phyloP scores from a whole-genome alignment of 2,797 vertebrate species.

The Iguana delicatissima region DNA sequence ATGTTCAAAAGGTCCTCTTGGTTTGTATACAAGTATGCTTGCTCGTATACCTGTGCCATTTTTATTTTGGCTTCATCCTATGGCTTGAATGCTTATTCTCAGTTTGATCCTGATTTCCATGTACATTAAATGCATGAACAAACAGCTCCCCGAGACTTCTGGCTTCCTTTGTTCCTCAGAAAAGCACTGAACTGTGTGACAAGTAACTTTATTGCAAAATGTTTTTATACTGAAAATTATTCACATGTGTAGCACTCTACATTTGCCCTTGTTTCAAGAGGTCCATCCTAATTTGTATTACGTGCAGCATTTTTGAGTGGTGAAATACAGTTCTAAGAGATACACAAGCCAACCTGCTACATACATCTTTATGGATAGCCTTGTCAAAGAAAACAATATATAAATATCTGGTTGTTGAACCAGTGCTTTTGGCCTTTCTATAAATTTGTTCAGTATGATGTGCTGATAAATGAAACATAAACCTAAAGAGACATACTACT shows the following conservation, averaged over 20 bases:
- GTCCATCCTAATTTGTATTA: conserved; percentile 46
- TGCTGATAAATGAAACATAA: neutral
- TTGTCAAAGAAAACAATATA: conserved; percentile 1
- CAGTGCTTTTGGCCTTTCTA: conserved; percentile 48
- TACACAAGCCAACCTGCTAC: neutral
- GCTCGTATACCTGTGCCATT: neutral
- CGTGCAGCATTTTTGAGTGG: conserved; percentile 47
- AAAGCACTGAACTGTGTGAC: conserved; percentile 32
- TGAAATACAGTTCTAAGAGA: conserved; percentile 53
- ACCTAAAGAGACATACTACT: conserved; percentile 36
- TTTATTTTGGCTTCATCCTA: conserved; percentile 5
- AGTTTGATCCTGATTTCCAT: conserved; percentile 40
- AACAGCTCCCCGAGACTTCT: conserved; percentile 28
- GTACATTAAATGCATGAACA: conserved; percentile 20
- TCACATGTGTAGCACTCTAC: neutral
- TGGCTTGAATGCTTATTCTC: conserved; percentile 35
- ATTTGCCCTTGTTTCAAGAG: conserved; percentile 38
- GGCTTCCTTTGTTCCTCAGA: conserved; percentile 46
- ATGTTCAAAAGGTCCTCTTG: neutral
- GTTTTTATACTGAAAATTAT: conserved; percentile 42
- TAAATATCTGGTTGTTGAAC: conserved; percentile 17
- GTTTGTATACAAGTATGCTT: neutral
- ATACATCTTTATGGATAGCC: conserved; percentile 12
- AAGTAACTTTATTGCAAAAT: conserved; percentile 42
- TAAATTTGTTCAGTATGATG: conserved; percentile 56